Base-by-base conservation (phyloP, 2,113 vertebrate genomes). In the Hydrolagus affinis region DNA sequence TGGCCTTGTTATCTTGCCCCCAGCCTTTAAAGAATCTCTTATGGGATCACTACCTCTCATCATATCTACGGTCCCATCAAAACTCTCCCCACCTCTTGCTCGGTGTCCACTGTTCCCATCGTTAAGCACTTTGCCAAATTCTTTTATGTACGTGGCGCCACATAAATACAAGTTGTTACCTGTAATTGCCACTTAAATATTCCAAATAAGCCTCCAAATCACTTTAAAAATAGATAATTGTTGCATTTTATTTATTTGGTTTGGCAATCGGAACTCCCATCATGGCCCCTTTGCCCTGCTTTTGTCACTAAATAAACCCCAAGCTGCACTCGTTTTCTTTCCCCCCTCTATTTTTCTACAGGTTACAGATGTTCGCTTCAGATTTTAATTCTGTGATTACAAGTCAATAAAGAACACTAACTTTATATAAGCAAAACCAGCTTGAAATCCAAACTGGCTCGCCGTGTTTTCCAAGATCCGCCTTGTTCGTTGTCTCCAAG, bases 301-400 rank as follows among this genome's bases (percentile, higher is more conserved):
- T 83, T 83, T 66, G 62, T 32, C 60, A 66, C 25, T 64, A 14
- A 66, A 64, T 17, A 25, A 73, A 30, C 7, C 25, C 8, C 23
- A 23, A 72, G n/a, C 60, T 44, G 15, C 60, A 68, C 28, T 66
- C 62, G 19, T 17, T 66, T 83, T 32, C 6, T 44, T 44, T 6
- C 44, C 44, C 62, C 62, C 44, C 44, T 25, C 62, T 66, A 28
- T 83, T 19, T 83, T 83, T 11, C 60, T 68, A 19, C 62, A 83
- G 62, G 21, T 32, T 66, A 6, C 78, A 1, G 25, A 66, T 28
- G 32, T 66, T 83, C n/a, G 28, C 60, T 64, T 10, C 62, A 68
- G 78, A 17, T 17, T 83, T 83, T 64, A 83, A 83, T 30, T 66
- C 28, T 68, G 62, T 83, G 78, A 66, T 66, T 83, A 66, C 66